Conservation (phyloP, 2,113 vertebrate genomes). For the Peromyscus maniculatus region DNA sequence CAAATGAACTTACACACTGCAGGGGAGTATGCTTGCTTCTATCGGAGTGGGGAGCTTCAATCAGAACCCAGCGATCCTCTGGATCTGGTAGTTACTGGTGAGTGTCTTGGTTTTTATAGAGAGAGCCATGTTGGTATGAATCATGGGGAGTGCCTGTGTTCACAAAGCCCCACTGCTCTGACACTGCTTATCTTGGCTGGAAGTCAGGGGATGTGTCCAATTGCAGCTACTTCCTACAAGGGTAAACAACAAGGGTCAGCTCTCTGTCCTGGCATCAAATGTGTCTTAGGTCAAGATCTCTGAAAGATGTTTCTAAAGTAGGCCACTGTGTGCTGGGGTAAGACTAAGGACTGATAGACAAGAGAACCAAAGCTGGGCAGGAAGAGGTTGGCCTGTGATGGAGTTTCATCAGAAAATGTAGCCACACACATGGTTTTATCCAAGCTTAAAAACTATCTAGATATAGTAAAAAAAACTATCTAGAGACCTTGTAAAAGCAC, state of each 20-base stretch:
- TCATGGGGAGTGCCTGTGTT: neutral
- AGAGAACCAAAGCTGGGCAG: neutral
- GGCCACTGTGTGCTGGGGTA: too few relatives aligned
- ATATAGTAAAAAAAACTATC: neutral
- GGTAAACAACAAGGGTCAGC: neutral
- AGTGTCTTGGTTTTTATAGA: accelerated
- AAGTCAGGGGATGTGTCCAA: too few relatives aligned
- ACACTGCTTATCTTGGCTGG: too few relatives aligned
- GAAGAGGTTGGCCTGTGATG: neutral
- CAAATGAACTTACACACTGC: neutral
- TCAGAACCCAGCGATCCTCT: constrained; percentile 54
- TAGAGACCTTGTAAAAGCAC: neutral
- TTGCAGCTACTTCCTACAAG: neutral
- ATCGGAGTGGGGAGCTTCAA: constrained; percentile 11
- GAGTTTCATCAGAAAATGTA: neutral
- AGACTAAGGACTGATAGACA: neutral
- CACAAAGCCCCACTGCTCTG: neutral
- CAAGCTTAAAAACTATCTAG: neutral
- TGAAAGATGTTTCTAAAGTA: neutral
- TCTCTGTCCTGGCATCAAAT: neutral
- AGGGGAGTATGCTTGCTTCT: constrained; percentile 67
- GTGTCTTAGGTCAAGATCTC: neutral
- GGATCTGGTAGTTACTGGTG: constrained; percentile 75
- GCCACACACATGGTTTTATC: neutral
- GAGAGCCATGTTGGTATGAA: neutral